A percentile compares a stretch with the other conserved stretches of the same genome.
These are phyloP conservation scores for Poeciliopsis occidentalis DNA, from an alignment of 2,113 vertebrate species.

Conservation along the genomic window DNA sequence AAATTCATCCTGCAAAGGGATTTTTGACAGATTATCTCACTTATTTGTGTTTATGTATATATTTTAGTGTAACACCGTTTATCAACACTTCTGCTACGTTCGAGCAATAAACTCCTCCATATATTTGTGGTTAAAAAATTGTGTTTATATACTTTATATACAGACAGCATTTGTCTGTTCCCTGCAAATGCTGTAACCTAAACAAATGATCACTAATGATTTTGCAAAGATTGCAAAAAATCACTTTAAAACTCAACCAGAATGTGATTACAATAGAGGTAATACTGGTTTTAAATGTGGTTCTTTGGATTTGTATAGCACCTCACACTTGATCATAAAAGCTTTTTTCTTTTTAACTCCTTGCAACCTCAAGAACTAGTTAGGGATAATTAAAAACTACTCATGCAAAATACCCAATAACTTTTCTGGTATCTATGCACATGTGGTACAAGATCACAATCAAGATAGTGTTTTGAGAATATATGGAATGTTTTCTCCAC, in stretches of 20 bases:
- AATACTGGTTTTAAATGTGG: too few species aligned
- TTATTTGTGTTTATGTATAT: too few species aligned
- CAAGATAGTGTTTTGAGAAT: conserved; percentile 43
- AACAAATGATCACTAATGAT: background rate
- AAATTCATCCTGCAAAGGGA: too few species aligned
- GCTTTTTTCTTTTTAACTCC: too few species aligned
- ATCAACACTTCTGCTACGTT: too few species aligned
- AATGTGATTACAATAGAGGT: too few species aligned
- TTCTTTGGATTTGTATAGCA: too few species aligned
- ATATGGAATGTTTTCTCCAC: conserved; percentile 11
- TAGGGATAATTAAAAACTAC: conserved; percentile 21
- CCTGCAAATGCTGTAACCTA: background rate
- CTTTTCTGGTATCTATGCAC: conserved; percentile 34
- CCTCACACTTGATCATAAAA: too few species aligned
- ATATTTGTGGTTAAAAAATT: too few species aligned
- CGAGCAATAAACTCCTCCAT: background rate
- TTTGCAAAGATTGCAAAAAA: background rate
- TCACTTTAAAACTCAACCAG: background rate
- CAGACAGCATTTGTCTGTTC: background rate
- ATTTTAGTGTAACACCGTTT: too few species aligned
- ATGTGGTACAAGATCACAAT: conserved; percentile 32
- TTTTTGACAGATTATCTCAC: too few species aligned
- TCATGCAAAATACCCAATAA: background rate
- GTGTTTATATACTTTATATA: background rate
- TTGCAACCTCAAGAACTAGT: too few species aligned